phyloP scores from a whole-genome alignment of 2,113 vertebrate species.

The Channa argus region DNA sequence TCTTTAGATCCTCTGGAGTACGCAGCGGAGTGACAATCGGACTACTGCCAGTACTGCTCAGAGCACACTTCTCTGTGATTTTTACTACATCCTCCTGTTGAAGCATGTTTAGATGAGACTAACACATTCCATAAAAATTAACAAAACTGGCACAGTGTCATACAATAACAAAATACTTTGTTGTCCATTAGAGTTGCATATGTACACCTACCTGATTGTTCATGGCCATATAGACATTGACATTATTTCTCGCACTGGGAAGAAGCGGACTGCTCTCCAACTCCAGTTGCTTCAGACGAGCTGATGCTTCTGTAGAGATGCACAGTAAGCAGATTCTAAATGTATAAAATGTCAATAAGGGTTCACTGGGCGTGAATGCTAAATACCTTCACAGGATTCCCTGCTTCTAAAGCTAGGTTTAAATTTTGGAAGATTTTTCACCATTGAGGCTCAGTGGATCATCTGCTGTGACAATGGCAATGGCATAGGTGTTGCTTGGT shows the following conservation, averaged over 20 bases:
- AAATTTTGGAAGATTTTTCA: constrained; percentile 69
- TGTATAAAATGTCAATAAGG: too few species aligned
- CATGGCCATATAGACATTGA: constrained; percentile 87
- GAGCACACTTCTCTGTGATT: constrained; percentile 88
- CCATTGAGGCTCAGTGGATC: constrained; percentile 78
- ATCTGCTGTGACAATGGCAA: constrained; percentile 57
- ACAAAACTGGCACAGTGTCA: neutral
- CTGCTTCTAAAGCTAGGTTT: neutral
- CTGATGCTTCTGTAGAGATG: constrained; percentile 81
- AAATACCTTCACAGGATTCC: too few species aligned
- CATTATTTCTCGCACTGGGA: constrained; percentile 62
- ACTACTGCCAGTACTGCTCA: constrained; percentile 88
- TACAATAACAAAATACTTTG: too few species aligned
- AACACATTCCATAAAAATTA: neutral
- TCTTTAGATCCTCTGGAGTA: constrained; percentile 90
- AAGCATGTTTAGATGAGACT: neutral
- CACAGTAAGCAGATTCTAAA: neutral
- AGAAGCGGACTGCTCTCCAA: constrained; percentile 71
- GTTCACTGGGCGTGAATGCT: too few species aligned
- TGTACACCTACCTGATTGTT: constrained; percentile 87
- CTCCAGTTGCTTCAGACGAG: constrained; percentile 90
- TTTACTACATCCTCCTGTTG: constrained; percentile 90
- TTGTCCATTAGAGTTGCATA: too few species aligned
- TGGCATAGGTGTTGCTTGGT: constrained; percentile 45
- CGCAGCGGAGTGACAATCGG: constrained; percentile 74